Evolutionary conservation across 1,140 invertebrate genomes (phyloP), one percentile per base, ranked within the genome.

Genomic region (Solenopsis invicta): DNA sequence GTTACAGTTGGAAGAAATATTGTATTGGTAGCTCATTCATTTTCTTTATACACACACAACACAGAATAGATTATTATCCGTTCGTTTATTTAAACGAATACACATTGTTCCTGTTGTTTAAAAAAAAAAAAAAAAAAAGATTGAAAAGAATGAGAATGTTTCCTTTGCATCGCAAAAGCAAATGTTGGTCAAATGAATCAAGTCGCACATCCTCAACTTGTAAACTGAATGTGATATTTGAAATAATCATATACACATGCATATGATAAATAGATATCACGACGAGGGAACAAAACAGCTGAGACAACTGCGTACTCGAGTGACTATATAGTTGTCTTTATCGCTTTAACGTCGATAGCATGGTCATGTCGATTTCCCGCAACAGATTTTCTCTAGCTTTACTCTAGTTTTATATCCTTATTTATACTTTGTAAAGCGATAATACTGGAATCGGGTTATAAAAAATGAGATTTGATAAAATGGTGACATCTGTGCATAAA

Each of bases 391-490:
- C 4, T 69, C 29, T 56, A 29, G 41, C 74, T n/a, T n/a, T 24
- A 88, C 37, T 88, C 45, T 54, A 66, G n/a, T 12, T 52, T 34
- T 10, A 10, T 29, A 29, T 67, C 3, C 18, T 61, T 34, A 37
- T 84, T 59, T 61, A 16, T 34, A 71, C 5, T 50, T 59, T 6
- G 21, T 52, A 62, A 48, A 66, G 2, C 13, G n/a, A 87, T 82
- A 52, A 87, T 61, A 56, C 10, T 24, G 0, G 0, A 67, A 76
- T 76, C 50, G 37, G 77, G 34, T 87, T 18, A 52, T 41, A 66
- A 85, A 85, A 66, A 86, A 45, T 72, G 13, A 34, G 5, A 21
- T 74, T 62, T 67, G 37, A 50, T 37, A 54, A 64, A 80, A 80
- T 61, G 2, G 10, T 67, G 24, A 0, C 21, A 81, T 61, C 10